Evolutionary conservation across 2,113 vertebrate species (phyloP), one percentile per base, ranked within the genome.

Genomic region (Baryphthengus martii): DNA sequence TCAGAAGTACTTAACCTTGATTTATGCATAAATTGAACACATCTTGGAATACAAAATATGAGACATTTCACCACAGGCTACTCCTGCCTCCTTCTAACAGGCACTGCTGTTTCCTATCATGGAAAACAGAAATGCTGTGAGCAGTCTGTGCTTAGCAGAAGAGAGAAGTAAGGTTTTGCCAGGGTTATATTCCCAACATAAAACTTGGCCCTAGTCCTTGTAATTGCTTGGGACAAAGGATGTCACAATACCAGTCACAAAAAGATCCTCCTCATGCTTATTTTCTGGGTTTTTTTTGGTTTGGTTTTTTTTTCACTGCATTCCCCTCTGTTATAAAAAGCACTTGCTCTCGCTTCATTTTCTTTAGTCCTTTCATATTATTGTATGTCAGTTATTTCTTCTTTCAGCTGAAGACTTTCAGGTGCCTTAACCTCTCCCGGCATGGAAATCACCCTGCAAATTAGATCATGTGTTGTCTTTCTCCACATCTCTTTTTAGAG

Each of bases 301-400:
- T n/a, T n/a, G n/a, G 4, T 39, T 61, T 7, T 82, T 90, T 76
- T 72, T 87, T 88, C 8, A 15, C 4, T 88, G 71, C 47, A 61
- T 85, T 28, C 23, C 23, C 5, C 17, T 65, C 56, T 83, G 8
- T 56, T 75, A 80, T 13, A 79, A 70, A 28, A 71, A 85, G 26
- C 8, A 15, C 4, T 73, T 50, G 5, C 3, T 88, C 7, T 59
- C 0, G 0, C 26, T 61, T 5, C 4, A n/a, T 53, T 83, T 61
- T 55, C 33, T 86, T 56, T 52, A 42, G 85, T 87, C 33, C 11
- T 89, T 76, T 91, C 14, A 25, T 56, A 17, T 45, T 65, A 67
- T 72, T 78, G 18, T 13, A 39, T 50, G 24, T 35, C 52, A 67
- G 52, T 59, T 77, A 71, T 50, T 25, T 79, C 42, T 77, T 58